A percentile compares a stretch with the other conserved stretches of the same genome.
Conservation (phyloP, 2,888 invertebrate species). For the Drosophila rubida region DNA sequence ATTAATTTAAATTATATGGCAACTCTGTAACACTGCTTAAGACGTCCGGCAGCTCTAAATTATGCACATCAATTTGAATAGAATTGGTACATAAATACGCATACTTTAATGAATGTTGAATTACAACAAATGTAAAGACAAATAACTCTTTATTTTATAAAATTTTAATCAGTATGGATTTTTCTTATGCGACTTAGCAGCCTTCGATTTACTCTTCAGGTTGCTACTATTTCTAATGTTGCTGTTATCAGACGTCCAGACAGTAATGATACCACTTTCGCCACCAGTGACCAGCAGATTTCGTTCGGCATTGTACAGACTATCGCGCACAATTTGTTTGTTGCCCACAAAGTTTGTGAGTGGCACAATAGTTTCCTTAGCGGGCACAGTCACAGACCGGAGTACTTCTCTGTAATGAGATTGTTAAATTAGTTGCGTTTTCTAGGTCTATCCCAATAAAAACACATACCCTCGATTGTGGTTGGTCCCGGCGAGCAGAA, state of each 20-base stretch:
- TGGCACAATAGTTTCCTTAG: constrained; percentile 86
- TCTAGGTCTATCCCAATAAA: rapidly evolving
- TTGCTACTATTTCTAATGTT: constrained; percentile 26
- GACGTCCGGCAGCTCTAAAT: background rate
- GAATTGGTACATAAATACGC: too few species aligned
- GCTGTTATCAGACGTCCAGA: constrained; percentile 86
- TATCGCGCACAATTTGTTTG: constrained; percentile 90
- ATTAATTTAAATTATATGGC: constrained; percentile 18
- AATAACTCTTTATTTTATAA: constrained; percentile 12
- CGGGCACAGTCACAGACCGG: constrained; percentile 85
- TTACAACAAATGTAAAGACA: background rate
- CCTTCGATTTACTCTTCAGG: constrained; percentile 56
- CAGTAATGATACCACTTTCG: constrained; percentile 88
- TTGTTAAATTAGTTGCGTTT: background rate
- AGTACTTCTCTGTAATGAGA: constrained; percentile 83
- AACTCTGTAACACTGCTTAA: background rate
- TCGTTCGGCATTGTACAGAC: constrained; percentile 87
- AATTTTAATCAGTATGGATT: constrained; percentile 62
- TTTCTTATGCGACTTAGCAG: constrained; percentile 53
- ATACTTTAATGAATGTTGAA: background rate
- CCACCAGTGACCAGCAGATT: constrained; percentile 89
- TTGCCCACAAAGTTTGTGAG: constrained; percentile 87
- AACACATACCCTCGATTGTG: constrained; percentile 86
- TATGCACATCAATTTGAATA: background rate
- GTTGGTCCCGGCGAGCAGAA: constrained; percentile 89